Evolutionary conservation across 2,797 vertebrate species (phyloP), one percentile per base, ranked within the genome.

Genomic region (Crenichthys baileyi): DNA sequence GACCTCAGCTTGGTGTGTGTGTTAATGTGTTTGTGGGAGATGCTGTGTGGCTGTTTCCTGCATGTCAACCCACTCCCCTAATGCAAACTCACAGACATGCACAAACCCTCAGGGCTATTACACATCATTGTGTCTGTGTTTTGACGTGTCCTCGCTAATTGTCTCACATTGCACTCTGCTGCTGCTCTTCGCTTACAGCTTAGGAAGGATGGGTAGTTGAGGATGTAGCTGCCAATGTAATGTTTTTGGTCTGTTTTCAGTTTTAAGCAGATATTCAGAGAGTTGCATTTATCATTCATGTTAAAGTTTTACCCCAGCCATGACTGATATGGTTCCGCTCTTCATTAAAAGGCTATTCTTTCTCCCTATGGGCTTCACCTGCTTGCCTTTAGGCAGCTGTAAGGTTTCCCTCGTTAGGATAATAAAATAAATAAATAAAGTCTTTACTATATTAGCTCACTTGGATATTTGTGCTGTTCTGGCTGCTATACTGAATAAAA

Each of bases 111-210:
- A 9, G 55, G 84, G 83, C 80, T 85, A 83, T 24, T 86, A 68
- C 82, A 78, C 88, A 84, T 86, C 78, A 80, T 79, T 60, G 82
- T 87, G 80, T 85, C 83, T 88, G 83, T 90, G 88, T 81, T 78
- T 89, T 92, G 88, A 87, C 78, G 73, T 86, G 83, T 87, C 74
- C 79, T 81, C 53, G 13, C 88, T 92, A 95, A 94, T 94, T 94
- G 90, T 87, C 89, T 89, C 53, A 79, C 70, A 82, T 93, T 81
- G 81, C 91, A 90, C 79, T 83, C 75, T 79, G 82, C 83, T 85
- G 86, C 80, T 87, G 84, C 81, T 82, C 79, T 83, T 91, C 86
- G 88, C 82, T 81, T 83, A 26, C 79, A 88, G 85, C 73, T 87
- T 76, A 60, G 73, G 58, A 68, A 3, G 73, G 48, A 56, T 50